These are phyloP conservation scores for Brachyptera putata DNA, from an alignment of 2,888 invertebrate genomes.

Conservation along the genomic window DNA sequence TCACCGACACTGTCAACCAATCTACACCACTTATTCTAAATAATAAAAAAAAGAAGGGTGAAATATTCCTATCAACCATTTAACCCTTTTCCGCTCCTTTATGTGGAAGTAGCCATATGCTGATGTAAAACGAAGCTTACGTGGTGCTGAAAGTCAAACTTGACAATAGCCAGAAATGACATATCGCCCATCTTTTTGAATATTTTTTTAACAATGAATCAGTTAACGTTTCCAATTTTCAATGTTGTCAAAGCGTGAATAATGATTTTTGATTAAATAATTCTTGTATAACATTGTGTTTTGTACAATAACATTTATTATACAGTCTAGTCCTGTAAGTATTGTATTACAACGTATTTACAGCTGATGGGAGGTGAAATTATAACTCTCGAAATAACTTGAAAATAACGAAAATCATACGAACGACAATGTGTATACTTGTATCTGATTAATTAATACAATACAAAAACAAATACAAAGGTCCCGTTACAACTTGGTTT, in stretches of 20 bases:
- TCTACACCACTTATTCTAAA: constrained; percentile 15
- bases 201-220: constrained; percentile 5
- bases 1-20: constrained; percentile 1
- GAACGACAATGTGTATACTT: too few species aligned
- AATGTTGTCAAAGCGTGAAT: not conserved
- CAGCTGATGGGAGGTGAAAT: not conserved
- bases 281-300: constrained; percentile 2
- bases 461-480: too few species aligned
- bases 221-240: not conserved
- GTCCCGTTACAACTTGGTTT: too few species aligned
- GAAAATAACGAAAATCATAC: too few species aligned
- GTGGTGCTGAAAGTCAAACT: constrained; percentile 9
- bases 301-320: too few species aligned
- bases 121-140: not conserved
- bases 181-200: constrained; percentile 20
- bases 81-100: constrained; percentile 18
- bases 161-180: constrained; percentile 13
- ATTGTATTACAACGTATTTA: not conserved
- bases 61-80: constrained; percentile 9
- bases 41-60: not conserved
- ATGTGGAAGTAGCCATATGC: constrained; percentile 17
- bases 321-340: too few species aligned
- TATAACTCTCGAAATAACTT: not conserved
- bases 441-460: too few species aligned
- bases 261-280: constrained; percentile 1